Percentiles rank a stretch among this genome's conserved stretches.
These are phyloP conservation scores for Phoenicopterus ruber DNA, from an alignment of 2,113 vertebrate genomes.

Conservation along the genomic window DNA sequence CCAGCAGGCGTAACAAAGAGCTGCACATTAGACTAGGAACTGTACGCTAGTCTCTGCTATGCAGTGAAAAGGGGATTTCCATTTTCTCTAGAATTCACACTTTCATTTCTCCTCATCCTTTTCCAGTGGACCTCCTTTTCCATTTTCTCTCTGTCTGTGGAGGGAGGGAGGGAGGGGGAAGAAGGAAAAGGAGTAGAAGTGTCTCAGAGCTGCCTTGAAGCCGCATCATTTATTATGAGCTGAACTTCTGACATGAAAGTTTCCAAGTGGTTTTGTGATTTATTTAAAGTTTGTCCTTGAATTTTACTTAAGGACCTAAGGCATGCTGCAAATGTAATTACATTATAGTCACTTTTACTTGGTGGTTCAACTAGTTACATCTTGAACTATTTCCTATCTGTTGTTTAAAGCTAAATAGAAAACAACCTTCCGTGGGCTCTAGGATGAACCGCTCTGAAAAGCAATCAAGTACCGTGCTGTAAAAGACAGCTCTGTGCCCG, in stretches of 20 bases:
- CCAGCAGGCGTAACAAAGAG: neutral
- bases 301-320: neutral
- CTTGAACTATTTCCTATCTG: neutral
- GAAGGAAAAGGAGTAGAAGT: neutral
- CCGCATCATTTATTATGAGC: neutral
- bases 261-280: neutral
- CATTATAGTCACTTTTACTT: neutral
- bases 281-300: slow-evolving; percentile 10
- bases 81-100: neutral
- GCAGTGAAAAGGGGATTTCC: neutral
- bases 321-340: neutral
- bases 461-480: neutral
- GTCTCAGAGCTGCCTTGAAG: neutral
- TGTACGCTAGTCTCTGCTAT: neutral
- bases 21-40: neutral
- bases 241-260: neutral
- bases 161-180: neutral
- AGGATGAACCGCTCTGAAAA: neutral
- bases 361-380: neutral
- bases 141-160: neutral
- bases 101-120: neutral
- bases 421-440: neutral
- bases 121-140: neutral
- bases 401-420: neutral
- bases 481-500: neutral